phyloP scores from a whole-genome alignment of 1,140 invertebrate species.

The Camponotus vicinus region DNA sequence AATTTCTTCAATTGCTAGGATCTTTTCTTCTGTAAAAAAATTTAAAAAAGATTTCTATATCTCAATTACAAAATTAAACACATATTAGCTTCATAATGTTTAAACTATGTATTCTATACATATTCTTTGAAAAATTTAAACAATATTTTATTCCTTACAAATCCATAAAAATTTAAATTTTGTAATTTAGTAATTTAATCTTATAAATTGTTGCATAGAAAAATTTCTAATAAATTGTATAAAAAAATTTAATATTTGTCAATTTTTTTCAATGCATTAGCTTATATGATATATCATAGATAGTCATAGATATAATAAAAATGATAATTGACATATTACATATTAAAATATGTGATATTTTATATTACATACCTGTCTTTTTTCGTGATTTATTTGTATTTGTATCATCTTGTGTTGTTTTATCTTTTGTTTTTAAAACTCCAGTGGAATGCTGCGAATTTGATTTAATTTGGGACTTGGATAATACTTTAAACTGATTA shows the following conservation, averaged over 20 bases:
- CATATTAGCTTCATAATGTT: background rate
- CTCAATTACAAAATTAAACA: slow-evolving; percentile 58
- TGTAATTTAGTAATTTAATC: background rate
- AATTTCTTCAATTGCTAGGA: slow-evolving; percentile 85
- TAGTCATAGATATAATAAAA: background rate
- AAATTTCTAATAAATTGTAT: slow-evolving; percentile 17
- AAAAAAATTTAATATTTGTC: background rate
- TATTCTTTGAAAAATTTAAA: no score
- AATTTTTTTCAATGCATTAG: background rate
- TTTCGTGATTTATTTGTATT: slow-evolving; percentile 65
- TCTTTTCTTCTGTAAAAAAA: slow-evolving; percentile 77
- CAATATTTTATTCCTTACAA: no score
- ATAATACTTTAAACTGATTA: slow-evolving; percentile 80
- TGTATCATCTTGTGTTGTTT: slow-evolving; percentile 59
- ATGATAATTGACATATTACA: background rate
- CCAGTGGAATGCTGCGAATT: slow-evolving; percentile 45
- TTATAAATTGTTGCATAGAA: background rate
- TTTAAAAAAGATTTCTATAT: slow-evolving; percentile 11
- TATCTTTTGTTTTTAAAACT: slow-evolving; percentile 64
- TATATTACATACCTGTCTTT: slow-evolving; percentile 65
- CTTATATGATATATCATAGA: background rate
- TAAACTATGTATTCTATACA: slow-evolving; percentile 14
- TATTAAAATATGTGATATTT: background rate
- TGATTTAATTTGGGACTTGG: slow-evolving; percentile 75
- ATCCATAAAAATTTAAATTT: slow-evolving; percentile 3